Evolutionary conservation across 2,797 vertebrate species (phyloP), one percentile per base, ranked within the genome.

Genomic region (Lateolabrax maculatus): DNA sequence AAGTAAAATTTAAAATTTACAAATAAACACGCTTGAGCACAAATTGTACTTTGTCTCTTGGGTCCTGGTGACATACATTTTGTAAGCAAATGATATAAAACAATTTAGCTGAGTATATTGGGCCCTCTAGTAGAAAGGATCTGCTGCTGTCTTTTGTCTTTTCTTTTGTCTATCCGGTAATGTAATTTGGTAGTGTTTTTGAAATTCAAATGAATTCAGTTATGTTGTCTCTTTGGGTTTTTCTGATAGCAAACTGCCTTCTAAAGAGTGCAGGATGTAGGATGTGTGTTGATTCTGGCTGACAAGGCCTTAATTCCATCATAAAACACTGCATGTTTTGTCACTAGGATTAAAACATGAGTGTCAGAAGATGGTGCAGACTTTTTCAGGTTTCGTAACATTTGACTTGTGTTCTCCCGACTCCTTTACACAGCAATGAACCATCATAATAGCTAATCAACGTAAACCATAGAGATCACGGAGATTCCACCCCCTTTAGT

Each of bases 381-480:
- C 25, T 15, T 31, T 18, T 5, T 43, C 41, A 70, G 53, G 13
- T 61, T 71, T 19, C 13, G 39, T 63, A 62, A 53, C 10, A 36
- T 37, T 71, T 63, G 18, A 53, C 31, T 70, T 31, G 5, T 27
- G 49, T 62, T 44, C 41, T 76, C n/a, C 25, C 10, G 25, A 60
- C 75, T 74, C 23, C 31, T 43, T 84, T 39, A 71, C 68, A 60
- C 29, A 34, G 58, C 60, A 71, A 29, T 52, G 46, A 76, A 36
- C 68, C 67, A 37, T 68, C 29, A 16, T 29, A 46, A 49, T 2
- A 29, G 52, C 39, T 53, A 71, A 84, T 87, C 66, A 57, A 55
- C 29, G 2, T 78, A 68, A 85, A 80, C 37, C 73, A 9, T 16
- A 61, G 75, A 80, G 83, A 88, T 84, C 81, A 87, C 27, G 79